Conservation (phyloP, 2,888 invertebrate genomes). For the Dryadula phaetusa region DNA sequence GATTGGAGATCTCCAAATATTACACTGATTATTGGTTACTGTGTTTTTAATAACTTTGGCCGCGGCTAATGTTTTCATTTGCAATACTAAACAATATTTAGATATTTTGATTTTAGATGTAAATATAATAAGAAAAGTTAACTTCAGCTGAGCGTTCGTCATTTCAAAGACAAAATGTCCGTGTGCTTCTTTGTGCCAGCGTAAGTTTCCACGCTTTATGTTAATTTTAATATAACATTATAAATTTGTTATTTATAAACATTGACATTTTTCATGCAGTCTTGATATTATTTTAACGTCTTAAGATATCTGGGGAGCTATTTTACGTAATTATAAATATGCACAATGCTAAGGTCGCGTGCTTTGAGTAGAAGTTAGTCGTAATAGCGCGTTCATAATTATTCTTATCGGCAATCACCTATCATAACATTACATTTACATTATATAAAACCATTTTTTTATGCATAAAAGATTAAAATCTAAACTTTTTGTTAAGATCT, state of each 20-base stretch:
- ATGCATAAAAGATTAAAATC: too few species aligned
- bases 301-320: background rate
- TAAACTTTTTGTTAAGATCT: too few species aligned
- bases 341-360: background rate
- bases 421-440: background rate
- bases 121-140: conserved; percentile 48
- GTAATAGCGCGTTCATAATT: conserved; percentile 13
- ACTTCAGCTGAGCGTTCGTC: conserved; percentile 57
- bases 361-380: conserved; percentile 17
- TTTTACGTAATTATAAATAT: background rate
- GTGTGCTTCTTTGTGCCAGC: conserved; percentile 88
- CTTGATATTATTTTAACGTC: background rate
- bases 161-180: conserved; percentile 83
- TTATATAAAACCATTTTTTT: background rate
- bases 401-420: conserved; percentile 27
- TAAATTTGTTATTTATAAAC: background rate
- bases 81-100: conserved; percentile 58
- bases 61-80: conserved; percentile 67
- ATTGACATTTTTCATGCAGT: background rate
- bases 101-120: conserved; percentile 51
- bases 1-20: conserved; percentile 83
- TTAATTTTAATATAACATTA: background rate
- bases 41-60: conserved; percentile 73
- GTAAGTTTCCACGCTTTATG: conserved; percentile 82
- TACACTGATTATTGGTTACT: conserved; percentile 82